A percentile compares a stretch with the other conserved stretches of the same genome.
Conservation (phyloP, 2,888 invertebrate species). For the Scelioninae gen. 2 region DNA sequence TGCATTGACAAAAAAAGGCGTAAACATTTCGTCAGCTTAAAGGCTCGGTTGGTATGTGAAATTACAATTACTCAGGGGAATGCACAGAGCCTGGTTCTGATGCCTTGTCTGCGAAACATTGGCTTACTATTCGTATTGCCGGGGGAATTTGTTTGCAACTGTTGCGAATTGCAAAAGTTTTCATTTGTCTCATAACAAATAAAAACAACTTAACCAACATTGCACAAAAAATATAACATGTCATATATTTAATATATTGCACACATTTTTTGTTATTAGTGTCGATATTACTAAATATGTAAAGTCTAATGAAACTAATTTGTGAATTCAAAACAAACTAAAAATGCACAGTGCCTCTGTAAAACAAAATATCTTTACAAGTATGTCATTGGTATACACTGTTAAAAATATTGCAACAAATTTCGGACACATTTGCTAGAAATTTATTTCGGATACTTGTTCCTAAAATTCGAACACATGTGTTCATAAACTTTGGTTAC, state of each 20-base stretch:
- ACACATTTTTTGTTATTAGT: no score
- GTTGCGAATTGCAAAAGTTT: slow-evolving; percentile 46
- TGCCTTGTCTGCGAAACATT: slow-evolving; percentile 48
- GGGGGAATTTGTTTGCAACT: slow-evolving; percentile 35
- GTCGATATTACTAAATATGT: no score
- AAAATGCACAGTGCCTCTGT: no score
- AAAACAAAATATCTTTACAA: no score
- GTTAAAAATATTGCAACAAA: no score
- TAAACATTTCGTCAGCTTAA: slow-evolving; percentile 41
- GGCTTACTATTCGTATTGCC: slow-evolving; percentile 47
- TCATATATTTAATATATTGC: slow-evolving; percentile 1
- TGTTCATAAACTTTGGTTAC: no score
- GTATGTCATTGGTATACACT: no score
- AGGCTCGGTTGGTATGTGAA: slow-evolving; percentile 32
- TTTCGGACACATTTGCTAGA: no score
- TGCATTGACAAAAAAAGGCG: slow-evolving; percentile 19
- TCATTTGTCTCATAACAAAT: slow-evolving; percentile 32
- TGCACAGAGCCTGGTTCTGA: slow-evolving; percentile 29
- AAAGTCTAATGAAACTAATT: no score
- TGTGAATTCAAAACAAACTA: no score
- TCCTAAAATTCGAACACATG: no score
- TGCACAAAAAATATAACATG: slow-evolving; percentile 12
- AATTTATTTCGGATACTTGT: no score
- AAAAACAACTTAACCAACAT: slow-evolving; percentile 21
- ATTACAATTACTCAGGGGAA: slow-evolving; percentile 39